Base-by-base conservation (phyloP, 2,888 invertebrate genomes). In the Amiota communis region DNA sequence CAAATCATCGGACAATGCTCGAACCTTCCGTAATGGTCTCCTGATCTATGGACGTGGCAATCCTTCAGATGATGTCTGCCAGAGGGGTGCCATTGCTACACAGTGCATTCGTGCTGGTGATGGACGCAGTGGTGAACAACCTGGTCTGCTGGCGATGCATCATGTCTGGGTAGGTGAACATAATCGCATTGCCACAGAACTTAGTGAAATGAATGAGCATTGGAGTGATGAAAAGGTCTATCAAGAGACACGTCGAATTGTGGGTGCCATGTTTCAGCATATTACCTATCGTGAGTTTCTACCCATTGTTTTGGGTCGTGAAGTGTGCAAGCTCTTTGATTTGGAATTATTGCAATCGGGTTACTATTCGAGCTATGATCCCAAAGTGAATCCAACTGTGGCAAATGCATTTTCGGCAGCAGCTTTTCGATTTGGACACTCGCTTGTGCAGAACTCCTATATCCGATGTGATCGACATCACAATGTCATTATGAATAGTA, bases 151-250 rank as follows among this genome's bases (percentile, higher is more conserved):
- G 72, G 90, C 90, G 11, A 80, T 90, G 75, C 90, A 90, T 75
- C 90, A 89, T 59, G 89, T 90, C 1, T 90, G 89, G 88, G 90
- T 90, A 11, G 86, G 87, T 9, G 90, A 90, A 71, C 90, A 90
- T 73, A 94, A 92, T 87, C 92, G 94, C 75, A 91, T 97, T 80
- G 95, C 96, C 1, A 91, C 92, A 78, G 92, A 93, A 80, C 88
- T 97, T 57, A 91, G 93, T 8, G 92, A 92, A 65, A 85, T 96
- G 57, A 97, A 97, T 90, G 93, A 93, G 0, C 95, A 95, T 82
- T 97, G 97, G 97, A 94, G 93, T 82, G 97, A 97, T 85, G 97
- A 97, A 86, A 94, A 94, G 86, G 91, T 95, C 12, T 97, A 94
- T 87, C 96, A 96, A 84, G 97, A 97, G 89, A 93, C 95, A 0